Base-by-base conservation (phyloP, 2,797 vertebrate genomes). In the Melanogrammus aeglefinus region DNA sequence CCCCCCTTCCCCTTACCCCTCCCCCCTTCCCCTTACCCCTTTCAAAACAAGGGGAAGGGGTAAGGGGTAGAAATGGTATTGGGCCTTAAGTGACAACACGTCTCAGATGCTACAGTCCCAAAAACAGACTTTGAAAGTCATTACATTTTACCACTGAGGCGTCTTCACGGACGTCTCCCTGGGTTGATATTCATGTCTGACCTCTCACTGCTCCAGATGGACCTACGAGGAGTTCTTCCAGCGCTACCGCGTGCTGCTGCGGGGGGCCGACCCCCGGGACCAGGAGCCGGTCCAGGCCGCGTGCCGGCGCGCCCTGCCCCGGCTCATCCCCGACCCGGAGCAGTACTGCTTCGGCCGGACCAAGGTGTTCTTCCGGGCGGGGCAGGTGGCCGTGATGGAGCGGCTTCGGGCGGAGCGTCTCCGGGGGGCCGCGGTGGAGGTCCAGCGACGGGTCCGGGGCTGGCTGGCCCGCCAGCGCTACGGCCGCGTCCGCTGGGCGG, bases 301-400 rank as follows among this genome's bases (percentile, higher is more conserved):
- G 0, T 95, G 94, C 79, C 88, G 78, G 73, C 78, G 13, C 39
- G 72, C 86, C 6, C 86, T 95, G 9, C 89, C 91, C 14, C 75
- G 80, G 73, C 92, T 95, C 79, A 94, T 95, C 76, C 85, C 88
- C 13, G 94, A 95, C 78, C 80, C 82, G 0, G 91, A 92, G 77
- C 90, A 93, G 85, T 94, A 92, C 88, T 85, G 88, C 86, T 93
- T 96, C n/a, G 95, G 95, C 38, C 94, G 89, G 86, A 93, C 86
- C 76, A 93, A 94, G 80, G 92, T 95, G 0, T 95, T 95, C 75
- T 92, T 95, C 79, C 84, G 89, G 12, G 91, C 94, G 0, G 96
- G 95, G 57, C 95, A 94, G 86, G 95, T 95, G 85, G 95, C 95
- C 1, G 70, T 90, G 12, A 87, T 95, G 89, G 96, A 96, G 89